Conservation (phyloP, 2,113 vertebrate genomes). For the Datnioides undecimradiatus region DNA sequence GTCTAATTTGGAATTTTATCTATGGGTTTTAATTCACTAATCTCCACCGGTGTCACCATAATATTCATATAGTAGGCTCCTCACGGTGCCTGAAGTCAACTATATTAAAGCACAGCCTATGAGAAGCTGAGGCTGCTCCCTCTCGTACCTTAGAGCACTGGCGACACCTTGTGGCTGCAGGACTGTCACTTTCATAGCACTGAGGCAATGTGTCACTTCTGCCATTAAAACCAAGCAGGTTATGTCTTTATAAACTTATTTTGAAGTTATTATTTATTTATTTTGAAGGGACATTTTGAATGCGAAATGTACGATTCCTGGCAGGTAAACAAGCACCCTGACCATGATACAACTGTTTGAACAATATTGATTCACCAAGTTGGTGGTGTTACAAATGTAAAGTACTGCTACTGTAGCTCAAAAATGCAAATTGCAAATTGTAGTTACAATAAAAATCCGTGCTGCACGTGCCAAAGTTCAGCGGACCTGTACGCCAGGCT, state of each 20-base stretch:
- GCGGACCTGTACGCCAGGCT: background rate
- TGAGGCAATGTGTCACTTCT: background rate
- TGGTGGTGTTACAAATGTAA: no score
- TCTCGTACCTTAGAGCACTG: background rate
- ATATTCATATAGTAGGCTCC: background rate
- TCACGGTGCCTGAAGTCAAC: background rate
- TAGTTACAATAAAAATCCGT: background rate
- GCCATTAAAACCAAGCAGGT: background rate
- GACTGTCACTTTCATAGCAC: background rate
- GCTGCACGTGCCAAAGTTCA: background rate
- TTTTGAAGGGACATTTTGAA: background rate
- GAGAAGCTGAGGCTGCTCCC: background rate
- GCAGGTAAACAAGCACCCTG: background rate
- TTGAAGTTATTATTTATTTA: no score
- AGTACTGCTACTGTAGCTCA: no score
- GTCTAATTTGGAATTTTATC: background rate
- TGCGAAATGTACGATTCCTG: background rate
- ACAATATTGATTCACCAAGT: no score
- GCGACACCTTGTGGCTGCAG: slow-evolving; percentile 50
- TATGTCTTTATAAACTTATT: background rate
- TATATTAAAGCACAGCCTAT: background rate
- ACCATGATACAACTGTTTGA: background rate
- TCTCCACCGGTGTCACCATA: background rate
- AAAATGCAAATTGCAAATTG: no score
- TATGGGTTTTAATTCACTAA: background rate